Evolutionary conservation across 2,888 invertebrate species (phyloP).

Genomic region (Syritta pipiens): DNA sequence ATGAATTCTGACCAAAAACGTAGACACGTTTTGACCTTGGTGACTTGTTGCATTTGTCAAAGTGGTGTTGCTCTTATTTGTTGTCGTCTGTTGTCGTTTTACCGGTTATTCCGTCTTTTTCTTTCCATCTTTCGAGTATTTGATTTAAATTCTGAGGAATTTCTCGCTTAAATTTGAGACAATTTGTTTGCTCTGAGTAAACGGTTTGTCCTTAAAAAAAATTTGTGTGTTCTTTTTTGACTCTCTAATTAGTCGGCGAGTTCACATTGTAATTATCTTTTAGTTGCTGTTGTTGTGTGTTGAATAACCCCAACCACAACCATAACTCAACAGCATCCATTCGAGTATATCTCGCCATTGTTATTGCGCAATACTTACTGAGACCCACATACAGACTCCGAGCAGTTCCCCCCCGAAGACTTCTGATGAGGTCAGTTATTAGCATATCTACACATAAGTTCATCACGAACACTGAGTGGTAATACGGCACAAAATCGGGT

Average conservation of each 20-base stretch:
- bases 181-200: constrained; percentile 27
- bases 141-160: constrained; percentile 45
- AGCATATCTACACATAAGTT: constrained; percentile 56
- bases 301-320: constrained; percentile 9
- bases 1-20: background rate
- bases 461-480: constrained; percentile 21
- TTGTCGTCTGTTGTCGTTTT: background rate
- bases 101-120: constrained; percentile 5
- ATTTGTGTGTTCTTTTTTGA: constrained; percentile 14
- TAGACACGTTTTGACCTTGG: constrained; percentile 1
- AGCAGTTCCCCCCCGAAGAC: constrained; percentile 31
- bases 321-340: constrained; percentile 8
- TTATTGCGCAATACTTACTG: constrained; percentile 46
- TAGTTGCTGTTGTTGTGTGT: background rate
- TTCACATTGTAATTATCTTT: constrained; percentile 61
- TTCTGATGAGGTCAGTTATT: constrained; percentile 65
- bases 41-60: background rate
- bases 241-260: constrained; percentile 57
- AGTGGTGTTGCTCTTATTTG: background rate
- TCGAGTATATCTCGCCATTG: constrained; percentile 25
- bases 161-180: constrained; percentile 24
- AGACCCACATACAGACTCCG: constrained; percentile 19
- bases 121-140: background rate
- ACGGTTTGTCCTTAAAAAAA: constrained; percentile 51
- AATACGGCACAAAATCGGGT: constrained; percentile 30